phyloP scores from a whole-genome alignment of 2,888 invertebrate genomes.

The Eupithecia subumbrata region DNA sequence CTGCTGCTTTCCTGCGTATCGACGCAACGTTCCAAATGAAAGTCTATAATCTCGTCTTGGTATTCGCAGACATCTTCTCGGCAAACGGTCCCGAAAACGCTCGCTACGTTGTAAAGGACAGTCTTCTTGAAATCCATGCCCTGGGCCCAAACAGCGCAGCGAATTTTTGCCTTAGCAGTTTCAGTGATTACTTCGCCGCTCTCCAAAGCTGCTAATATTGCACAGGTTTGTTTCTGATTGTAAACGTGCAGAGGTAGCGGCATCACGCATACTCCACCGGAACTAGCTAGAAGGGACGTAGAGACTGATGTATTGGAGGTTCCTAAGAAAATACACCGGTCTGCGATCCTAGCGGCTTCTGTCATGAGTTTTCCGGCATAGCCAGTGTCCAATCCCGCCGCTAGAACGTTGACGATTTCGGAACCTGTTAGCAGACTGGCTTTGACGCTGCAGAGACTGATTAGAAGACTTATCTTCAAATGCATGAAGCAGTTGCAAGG shows the following conservation, averaged over 20 bases:
- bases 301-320: conserved; percentile 55
- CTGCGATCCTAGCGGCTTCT: conserved; percentile 65
- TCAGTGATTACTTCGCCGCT: conserved; percentile 60
- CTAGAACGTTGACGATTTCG: conserved; percentile 68
- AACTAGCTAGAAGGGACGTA: conserved; percentile 61
- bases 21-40: conserved; percentile 59
- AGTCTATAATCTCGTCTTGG: conserved; percentile 68
- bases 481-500: conserved; percentile 75
- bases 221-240: conserved; percentile 63
- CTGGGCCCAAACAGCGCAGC: conserved; percentile 73
- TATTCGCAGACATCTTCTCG: conserved; percentile 69
- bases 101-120: conserved; percentile 64
- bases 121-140: conserved; percentile 73
- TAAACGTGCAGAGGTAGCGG: conserved; percentile 71
- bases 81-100: conserved; percentile 69
- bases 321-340: conserved; percentile 59
- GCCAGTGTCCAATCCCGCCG: conserved; percentile 65
- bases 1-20: conserved; percentile 49
- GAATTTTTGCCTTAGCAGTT: conserved; percentile 55
- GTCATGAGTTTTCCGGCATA: conserved; percentile 66
- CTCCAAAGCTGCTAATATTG: conserved; percentile 66
- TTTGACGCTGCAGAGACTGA: conserved; percentile 73
- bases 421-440: conserved; percentile 60
- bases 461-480: conserved; percentile 69
- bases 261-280: conserved; percentile 69